Evolutionary conservation across 1,140 invertebrate species (phyloP).

Genomic region (Medauroidea extradentata): DNA sequence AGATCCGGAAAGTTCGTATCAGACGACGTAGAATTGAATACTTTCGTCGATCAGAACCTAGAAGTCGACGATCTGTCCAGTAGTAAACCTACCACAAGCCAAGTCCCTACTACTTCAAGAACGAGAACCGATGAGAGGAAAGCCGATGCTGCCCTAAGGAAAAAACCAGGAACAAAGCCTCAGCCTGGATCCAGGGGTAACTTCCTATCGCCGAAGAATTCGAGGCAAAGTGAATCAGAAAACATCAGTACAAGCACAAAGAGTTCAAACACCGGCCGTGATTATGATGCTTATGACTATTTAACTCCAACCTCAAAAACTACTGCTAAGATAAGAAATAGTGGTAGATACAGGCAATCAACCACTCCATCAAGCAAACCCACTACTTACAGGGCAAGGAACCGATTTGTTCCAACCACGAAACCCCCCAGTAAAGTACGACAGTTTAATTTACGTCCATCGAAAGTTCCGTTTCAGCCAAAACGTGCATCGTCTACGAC

Average conservation of each 20-base stretch:
- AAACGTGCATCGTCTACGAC: background rate
- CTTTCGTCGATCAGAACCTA: slow-evolving; percentile 12
- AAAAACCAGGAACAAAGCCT: slow-evolving; percentile 8
- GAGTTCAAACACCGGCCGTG: background rate
- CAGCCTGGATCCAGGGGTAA: slow-evolving; percentile 8
- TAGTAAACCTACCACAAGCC: background rate
- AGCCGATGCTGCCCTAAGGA: slow-evolving; percentile 3
- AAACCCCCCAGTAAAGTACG: background rate
- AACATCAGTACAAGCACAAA: background rate
- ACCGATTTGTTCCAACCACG: background rate
- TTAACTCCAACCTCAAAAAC: background rate
- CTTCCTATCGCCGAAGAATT: background rate
- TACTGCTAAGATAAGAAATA: background rate
- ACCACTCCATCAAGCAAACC: background rate
- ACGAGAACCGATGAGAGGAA: slow-evolving; percentile 3
- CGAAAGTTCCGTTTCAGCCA: slow-evolving; percentile 1
- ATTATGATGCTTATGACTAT: background rate
- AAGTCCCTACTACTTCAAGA: background rate
- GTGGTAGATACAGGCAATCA: background rate
- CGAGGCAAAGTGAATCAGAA: background rate
- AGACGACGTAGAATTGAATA: slow-evolving; percentile 7
- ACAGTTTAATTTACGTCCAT: slow-evolving; percentile 9
- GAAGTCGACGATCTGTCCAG: slow-evolving; percentile 4
- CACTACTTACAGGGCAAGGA: background rate
- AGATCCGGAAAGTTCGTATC: background rate